These are phyloP conservation scores for Lypha dubia DNA, from an alignment of 2,888 invertebrate species.

Conservation along the genomic window DNA sequence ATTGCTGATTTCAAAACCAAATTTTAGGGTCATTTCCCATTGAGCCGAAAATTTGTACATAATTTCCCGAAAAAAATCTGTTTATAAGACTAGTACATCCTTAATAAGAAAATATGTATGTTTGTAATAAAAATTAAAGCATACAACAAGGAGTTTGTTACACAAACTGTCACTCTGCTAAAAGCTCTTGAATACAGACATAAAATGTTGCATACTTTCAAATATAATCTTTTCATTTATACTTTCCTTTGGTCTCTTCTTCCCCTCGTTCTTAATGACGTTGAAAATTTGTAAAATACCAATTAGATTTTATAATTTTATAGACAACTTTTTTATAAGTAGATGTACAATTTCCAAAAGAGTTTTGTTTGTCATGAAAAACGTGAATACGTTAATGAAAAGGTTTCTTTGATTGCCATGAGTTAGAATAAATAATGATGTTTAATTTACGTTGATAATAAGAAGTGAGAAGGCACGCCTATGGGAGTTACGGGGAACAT, in stretches of 20 bases:
- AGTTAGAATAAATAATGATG: background rate
- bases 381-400: background rate
- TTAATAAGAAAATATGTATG: too few species aligned
- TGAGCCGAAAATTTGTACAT: too few species aligned
- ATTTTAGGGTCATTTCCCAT: too few species aligned
- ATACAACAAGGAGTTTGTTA: too few species aligned
- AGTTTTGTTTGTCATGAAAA: background rate
- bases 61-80: too few species aligned
- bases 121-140: too few species aligned
- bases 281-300: background rate
- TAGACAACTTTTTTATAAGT: background rate
- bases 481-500: conserved; percentile 52
- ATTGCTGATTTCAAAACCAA: too few species aligned
- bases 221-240: background rate
- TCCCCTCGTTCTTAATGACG: conserved; percentile 1
- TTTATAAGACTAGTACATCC: too few species aligned
- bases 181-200: background rate
- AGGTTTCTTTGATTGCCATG: background rate
- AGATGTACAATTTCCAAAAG: too few species aligned
- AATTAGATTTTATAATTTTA: conserved; percentile 4
- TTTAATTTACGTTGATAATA: background rate
- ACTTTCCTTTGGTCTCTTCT: background rate
- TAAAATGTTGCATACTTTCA: background rate
- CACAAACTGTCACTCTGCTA: background rate
- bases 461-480: conserved; percentile 55